phyloP scores from a whole-genome alignment of 2,113 vertebrate species.

The Aramus guarauna region DNA sequence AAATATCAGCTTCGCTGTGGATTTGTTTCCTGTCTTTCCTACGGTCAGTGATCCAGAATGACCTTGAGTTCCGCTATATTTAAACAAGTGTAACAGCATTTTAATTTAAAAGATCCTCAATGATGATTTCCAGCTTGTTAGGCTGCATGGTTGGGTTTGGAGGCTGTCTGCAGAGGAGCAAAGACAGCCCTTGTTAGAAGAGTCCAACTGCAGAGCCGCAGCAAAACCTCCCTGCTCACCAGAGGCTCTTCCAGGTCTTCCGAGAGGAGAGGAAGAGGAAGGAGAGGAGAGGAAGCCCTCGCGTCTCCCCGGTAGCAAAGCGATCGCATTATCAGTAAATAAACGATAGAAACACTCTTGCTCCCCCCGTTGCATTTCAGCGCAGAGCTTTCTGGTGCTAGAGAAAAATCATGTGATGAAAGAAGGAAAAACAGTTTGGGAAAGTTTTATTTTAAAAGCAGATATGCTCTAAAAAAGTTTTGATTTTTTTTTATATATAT shows the following conservation, averaged over 20 bases:
- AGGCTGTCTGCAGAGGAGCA: background rate
- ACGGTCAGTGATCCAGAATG: background rate
- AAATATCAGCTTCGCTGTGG: background rate
- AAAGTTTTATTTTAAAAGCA: conserved; percentile 48
- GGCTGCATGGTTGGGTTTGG: background rate
- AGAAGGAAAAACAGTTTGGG: background rate
- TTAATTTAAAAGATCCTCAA: background rate
- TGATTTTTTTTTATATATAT: background rate
- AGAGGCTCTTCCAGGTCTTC: background rate
- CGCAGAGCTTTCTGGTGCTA: background rate
- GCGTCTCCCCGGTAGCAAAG: background rate
- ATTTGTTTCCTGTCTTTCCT: background rate
- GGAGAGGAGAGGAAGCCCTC: background rate
- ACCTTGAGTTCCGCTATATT: background rate
- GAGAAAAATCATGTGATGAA: background rate
- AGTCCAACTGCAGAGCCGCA: background rate
- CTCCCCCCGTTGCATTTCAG: background rate
- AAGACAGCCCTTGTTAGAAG: background rate
- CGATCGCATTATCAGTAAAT: background rate
- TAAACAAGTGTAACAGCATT: background rate
- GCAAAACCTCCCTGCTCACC: background rate
- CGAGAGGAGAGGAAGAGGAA: background rate
- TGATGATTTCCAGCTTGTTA: background rate
- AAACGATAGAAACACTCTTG: background rate
- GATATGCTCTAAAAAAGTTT: conserved; percentile 3